A percentile compares a stretch with the other conserved stretches of the same genome.
Evolutionary conservation across 2,888 invertebrate genomes (phyloP).

Genomic region (Hirtodrosophila confusa): DNA sequence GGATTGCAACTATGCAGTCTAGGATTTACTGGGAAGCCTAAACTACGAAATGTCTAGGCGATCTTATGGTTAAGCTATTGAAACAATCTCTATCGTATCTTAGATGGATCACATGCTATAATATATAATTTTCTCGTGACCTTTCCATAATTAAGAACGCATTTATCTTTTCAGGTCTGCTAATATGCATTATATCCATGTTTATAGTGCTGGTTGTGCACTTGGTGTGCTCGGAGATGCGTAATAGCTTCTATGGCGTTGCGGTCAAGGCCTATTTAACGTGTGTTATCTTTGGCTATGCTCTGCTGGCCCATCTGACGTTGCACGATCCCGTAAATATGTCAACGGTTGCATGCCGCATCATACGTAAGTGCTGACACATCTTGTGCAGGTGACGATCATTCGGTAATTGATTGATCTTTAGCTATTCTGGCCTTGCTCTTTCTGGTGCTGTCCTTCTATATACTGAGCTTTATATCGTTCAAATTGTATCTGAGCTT

Average conservation of each 20-base stretch:
- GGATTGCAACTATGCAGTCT: too few species aligned
- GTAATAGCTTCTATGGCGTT: slow-evolving; percentile 80
- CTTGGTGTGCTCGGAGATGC: slow-evolving; percentile 73
- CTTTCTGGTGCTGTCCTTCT: slow-evolving; percentile 76
- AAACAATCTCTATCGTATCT: too few species aligned
- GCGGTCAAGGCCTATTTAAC: slow-evolving; percentile 77
- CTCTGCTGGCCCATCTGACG: slow-evolving; percentile 73
- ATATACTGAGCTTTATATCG: slow-evolving; percentile 76
- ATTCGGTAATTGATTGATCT: slow-evolving; percentile 4
- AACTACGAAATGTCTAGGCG: too few species aligned
- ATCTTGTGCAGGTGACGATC: neutral
- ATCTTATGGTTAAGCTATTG: too few species aligned
- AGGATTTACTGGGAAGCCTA: too few species aligned
- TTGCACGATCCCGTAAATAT: slow-evolving; percentile 74
- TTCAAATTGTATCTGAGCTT: slow-evolving; percentile 80
- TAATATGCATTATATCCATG: slow-evolving; percentile 80
- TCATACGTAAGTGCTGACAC: slow-evolving; percentile 65
- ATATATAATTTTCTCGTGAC: too few species aligned
- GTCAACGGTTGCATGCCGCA: slow-evolving; percentile 64
- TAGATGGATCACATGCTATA: too few species aligned
- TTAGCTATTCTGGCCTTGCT: slow-evolving; percentile 71
- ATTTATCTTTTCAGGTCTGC: slow-evolving; percentile 59
- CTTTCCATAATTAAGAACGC: too few species aligned
- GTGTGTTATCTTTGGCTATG: slow-evolving; percentile 78
- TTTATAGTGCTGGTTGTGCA: slow-evolving; percentile 73